Conservation (phyloP, 1,140 invertebrate genomes). For the Drosophila nannoptera region DNA sequence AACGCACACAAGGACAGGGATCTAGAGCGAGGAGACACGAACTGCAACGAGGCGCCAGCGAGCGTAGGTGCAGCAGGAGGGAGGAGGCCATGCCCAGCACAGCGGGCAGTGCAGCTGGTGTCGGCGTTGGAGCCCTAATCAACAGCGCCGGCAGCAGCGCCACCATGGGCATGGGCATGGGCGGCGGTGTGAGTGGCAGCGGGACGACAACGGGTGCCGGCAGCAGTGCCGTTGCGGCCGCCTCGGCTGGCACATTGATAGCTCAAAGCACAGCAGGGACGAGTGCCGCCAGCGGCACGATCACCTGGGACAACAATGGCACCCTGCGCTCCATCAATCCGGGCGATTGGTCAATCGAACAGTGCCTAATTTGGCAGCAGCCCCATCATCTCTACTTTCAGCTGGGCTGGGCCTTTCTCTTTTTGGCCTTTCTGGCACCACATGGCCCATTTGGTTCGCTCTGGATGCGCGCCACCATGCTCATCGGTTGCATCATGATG, state of each 20-base stretch:
- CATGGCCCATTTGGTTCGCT: slow-evolving; percentile 88
- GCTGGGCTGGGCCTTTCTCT: slow-evolving; percentile 89
- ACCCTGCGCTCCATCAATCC: slow-evolving; percentile 74
- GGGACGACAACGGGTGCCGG: background rate
- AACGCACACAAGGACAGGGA: background rate
- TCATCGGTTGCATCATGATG: slow-evolving; percentile 88
- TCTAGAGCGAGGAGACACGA: background rate
- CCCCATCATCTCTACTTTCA: slow-evolving; percentile 89
- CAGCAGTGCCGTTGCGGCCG: slow-evolving; percentile 40
- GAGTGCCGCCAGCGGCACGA: slow-evolving; percentile 64
- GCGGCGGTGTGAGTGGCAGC: slow-evolving; percentile 44
- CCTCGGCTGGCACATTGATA: slow-evolving; percentile 52
- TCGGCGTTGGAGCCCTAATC: slow-evolving; percentile 39
- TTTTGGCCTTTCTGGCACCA: slow-evolving; percentile 89
- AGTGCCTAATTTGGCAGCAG: slow-evolving; percentile 82
- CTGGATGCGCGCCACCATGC: slow-evolving; percentile 87
- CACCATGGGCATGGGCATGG: slow-evolving; percentile 34
- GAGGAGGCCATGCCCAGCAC: slow-evolving; percentile 54
- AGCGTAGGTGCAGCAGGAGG: background rate
- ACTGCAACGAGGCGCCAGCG: background rate
- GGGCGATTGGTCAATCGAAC: slow-evolving; percentile 80
- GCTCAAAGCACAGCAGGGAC: slow-evolving; percentile 67
- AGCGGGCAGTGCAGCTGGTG: slow-evolving; percentile 57
- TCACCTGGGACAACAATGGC: slow-evolving; percentile 77
- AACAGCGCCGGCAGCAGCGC: slow-evolving; percentile 47